phyloP scores from a whole-genome alignment of 2,888 invertebrate genomes.

The Aradus depressus region DNA sequence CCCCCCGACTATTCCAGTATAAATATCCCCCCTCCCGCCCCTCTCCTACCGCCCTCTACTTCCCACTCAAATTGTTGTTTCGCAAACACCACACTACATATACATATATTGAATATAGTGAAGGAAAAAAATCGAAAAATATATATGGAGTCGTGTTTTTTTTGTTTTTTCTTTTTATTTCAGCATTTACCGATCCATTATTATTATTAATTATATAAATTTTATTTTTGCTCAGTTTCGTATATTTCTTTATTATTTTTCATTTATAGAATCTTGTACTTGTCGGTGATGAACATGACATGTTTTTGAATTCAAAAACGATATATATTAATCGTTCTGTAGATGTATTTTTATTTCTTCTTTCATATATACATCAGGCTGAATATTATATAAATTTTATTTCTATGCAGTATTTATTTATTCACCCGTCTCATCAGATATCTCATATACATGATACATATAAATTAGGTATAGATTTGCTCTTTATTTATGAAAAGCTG shows the following conservation, averaged over 20 bases:
- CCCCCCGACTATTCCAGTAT: background rate
- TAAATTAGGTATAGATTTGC: too few species aligned
- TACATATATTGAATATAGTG: conserved; percentile 8
- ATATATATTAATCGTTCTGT: conserved; percentile 22
- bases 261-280: conserved; percentile 25
- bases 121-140: conserved; percentile 6
- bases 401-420: conserved; percentile 3
- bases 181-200: conserved; percentile 28
- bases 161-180: too few species aligned
- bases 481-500: too few species aligned
- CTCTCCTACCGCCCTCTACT: conserved; percentile 14
- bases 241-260: conserved; percentile 23
- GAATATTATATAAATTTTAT: conserved; percentile 17
- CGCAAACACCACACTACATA: conserved; percentile 2
- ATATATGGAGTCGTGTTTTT: conserved; percentile 25
- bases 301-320: conserved; percentile 9
- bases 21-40: conserved; percentile 7
- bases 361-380: conserved; percentile 16
- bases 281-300: conserved; percentile 10
- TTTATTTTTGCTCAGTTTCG: conserved; percentile 26
- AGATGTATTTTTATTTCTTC: conserved; percentile 26
- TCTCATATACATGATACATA: too few species aligned
- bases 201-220: conserved; percentile 21
- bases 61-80: conserved; percentile 16
- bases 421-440: too few species aligned